These are phyloP conservation scores for Diploptera punctata DNA, from an alignment of 2,888 invertebrate species.

Conservation along the genomic window DNA sequence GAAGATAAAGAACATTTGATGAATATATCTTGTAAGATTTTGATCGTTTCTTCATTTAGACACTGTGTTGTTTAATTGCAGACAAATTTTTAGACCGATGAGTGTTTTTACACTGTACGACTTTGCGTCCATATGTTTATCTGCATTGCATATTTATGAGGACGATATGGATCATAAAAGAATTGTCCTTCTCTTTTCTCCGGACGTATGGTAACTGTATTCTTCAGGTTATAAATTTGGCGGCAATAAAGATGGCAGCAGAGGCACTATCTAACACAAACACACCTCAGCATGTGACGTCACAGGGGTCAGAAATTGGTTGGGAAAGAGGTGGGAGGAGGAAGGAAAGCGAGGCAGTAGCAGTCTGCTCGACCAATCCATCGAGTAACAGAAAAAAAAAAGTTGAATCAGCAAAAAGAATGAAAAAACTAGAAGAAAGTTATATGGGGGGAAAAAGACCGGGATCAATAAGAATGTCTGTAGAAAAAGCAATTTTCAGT, in stretches of 20 bases:
- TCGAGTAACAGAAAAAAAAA: slow-evolving; percentile 32
- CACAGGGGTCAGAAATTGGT: slow-evolving; percentile 23
- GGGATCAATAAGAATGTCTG: slow-evolving; percentile 39
- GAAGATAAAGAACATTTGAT: no score
- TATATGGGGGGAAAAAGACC: neutral
- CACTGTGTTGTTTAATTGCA: no score
- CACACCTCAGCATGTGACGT: slow-evolving; percentile 17
- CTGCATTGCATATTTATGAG: no score
- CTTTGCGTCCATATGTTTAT: no score
- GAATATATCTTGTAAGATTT: no score
- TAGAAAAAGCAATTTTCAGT: slow-evolving; percentile 22
- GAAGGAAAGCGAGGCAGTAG: neutral
- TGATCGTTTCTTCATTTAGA: no score
- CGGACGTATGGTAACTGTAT: no score
- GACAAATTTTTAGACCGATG: no score
- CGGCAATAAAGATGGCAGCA: neutral
- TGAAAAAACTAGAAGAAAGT: slow-evolving; percentile 27
- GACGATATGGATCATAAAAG: no score
- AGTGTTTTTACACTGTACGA: no score
- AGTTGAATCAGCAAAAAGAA: slow-evolving; percentile 31
- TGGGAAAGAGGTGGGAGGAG: neutral
- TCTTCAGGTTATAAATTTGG: no score
- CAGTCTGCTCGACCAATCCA: slow-evolving; percentile 28
- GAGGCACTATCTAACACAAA: neutral
- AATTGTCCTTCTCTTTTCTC: no score